Conservation (phyloP, 2,113 vertebrate genomes). For the Peromyscus maniculatus region DNA sequence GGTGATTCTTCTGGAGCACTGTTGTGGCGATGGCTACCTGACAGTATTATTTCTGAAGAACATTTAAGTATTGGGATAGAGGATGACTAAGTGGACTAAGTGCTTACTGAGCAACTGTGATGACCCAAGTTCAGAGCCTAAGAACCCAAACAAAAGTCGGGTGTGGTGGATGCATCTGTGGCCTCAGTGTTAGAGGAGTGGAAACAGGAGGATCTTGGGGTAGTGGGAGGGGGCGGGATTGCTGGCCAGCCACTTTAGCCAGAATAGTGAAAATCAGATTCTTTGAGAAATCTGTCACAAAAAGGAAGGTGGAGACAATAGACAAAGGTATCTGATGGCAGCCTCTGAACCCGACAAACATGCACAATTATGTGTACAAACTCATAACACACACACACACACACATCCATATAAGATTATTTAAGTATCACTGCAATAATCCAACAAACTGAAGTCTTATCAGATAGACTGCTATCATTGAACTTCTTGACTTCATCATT, state of each 20-base stretch:
- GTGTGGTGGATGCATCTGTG: neutral
- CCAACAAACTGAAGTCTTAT: conserved; percentile 12
- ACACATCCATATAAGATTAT: neutral
- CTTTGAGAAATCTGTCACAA: neutral
- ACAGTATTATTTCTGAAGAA: conserved; percentile 11
- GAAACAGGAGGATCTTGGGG: neutral
- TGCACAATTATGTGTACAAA: neutral
- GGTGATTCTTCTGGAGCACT: conserved; percentile 43
- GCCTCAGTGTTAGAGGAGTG: neutral
- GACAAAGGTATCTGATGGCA: too few relatives aligned
- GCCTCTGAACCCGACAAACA: too few relatives aligned
- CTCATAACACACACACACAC: neutral
- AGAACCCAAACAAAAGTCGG: neutral
- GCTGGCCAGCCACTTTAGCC: neutral
- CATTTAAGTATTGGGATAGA: conserved; percentile 29
- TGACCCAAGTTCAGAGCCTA: neutral
- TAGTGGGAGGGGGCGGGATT: neutral
- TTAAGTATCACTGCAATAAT: conserved; percentile 52
- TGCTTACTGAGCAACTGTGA: neutral
- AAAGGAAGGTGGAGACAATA: neutral
- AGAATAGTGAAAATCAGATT: neutral
- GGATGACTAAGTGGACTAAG: neutral
- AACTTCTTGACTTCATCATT: conserved; percentile 57
- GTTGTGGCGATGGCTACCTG: neutral
- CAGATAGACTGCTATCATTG: neutral